These are phyloP conservation scores for Druon quercuslanigerum DNA, from an alignment of 1,140 invertebrate species.

Conservation along the genomic window DNA sequence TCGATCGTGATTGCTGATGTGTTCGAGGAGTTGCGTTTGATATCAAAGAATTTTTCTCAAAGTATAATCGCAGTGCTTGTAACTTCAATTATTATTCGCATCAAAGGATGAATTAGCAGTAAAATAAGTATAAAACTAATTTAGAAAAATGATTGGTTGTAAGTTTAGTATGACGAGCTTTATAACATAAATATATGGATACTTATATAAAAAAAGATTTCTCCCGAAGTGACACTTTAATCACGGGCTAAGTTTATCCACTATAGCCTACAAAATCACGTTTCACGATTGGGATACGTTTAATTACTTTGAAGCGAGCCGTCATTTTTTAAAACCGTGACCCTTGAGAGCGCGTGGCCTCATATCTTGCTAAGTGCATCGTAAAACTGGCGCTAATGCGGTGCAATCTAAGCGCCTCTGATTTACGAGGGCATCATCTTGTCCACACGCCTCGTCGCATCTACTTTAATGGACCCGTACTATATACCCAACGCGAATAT, in stretches of 20 bases:
- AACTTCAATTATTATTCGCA: constrained; percentile 7
- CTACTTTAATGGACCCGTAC: constrained; percentile 34
- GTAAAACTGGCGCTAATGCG: constrained; percentile 69
- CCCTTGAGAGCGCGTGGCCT: constrained; percentile 45
- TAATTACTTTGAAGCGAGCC: constrained; percentile 6
- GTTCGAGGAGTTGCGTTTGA: constrained; percentile 4
- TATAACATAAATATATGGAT: background rate
- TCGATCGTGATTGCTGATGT: background rate
- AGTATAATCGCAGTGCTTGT: background rate
- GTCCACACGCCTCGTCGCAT: constrained; percentile 60
- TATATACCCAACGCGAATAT: background rate
- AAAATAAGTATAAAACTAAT: background rate
- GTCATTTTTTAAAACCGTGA: constrained; percentile 22
- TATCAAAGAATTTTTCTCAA: constrained; percentile 2
- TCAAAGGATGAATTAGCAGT: background rate
- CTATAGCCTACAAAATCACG: constrained; percentile 8
- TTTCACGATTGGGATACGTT: background rate
- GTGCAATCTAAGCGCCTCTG: constrained; percentile 67
- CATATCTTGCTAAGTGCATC: constrained; percentile 63
- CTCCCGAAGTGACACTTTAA: too few species aligned
- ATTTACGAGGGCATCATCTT: constrained; percentile 70
- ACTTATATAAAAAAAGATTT: too few species aligned
- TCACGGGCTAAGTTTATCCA: constrained; percentile 17
- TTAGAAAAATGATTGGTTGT: background rate
- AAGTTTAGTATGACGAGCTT: background rate